phyloP scores from a whole-genome alignment of 1,140 invertebrate species.

The Drosophila grimshawi region DNA sequence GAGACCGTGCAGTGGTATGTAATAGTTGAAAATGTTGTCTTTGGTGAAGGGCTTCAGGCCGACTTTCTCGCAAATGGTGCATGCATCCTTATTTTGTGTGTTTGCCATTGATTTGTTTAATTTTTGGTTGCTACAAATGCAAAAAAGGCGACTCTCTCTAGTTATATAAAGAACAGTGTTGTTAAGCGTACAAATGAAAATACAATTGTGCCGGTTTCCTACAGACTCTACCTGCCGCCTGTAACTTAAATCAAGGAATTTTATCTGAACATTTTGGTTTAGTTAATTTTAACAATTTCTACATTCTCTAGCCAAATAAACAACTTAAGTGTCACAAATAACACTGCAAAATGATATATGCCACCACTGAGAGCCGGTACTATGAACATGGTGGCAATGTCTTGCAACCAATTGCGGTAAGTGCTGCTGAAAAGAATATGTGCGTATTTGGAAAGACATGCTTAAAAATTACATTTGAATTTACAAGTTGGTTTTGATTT shows the following conservation, averaged over 20 bases:
- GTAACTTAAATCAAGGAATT: neutral
- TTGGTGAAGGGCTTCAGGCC: slow-evolving; percentile 86
- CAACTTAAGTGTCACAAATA: slow-evolving; percentile 8
- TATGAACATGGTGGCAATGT: slow-evolving; percentile 5
- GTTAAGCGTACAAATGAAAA: slow-evolving; percentile 21
- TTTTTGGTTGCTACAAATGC: slow-evolving; percentile 53
- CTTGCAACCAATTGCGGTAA: neutral
- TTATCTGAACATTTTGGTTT: neutral
- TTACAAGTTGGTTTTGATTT: neutral
- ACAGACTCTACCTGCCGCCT: neutral
- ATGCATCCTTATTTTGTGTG: slow-evolving; percentile 53
- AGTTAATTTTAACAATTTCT: neutral
- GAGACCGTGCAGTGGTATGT: slow-evolving; percentile 87
- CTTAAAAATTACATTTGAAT: neutral
- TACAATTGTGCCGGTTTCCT: slow-evolving; percentile 27
- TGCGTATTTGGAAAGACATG: neutral
- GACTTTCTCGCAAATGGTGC: slow-evolving; percentile 85
- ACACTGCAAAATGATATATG: neutral
- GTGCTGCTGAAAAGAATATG: neutral
- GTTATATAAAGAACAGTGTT: slow-evolving; percentile 75
- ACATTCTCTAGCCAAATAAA: slow-evolving; percentile 15
- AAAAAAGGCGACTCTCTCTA: slow-evolving; percentile 59
- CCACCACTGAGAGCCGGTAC: slow-evolving; percentile 47
- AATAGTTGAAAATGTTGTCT: slow-evolving; percentile 87
- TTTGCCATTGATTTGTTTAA: slow-evolving; percentile 62